A percentile compares a stretch with the other conserved stretches of the same genome.
phyloP scores from a whole-genome alignment of 2,113 vertebrate genomes.

The Natator depressus region DNA sequence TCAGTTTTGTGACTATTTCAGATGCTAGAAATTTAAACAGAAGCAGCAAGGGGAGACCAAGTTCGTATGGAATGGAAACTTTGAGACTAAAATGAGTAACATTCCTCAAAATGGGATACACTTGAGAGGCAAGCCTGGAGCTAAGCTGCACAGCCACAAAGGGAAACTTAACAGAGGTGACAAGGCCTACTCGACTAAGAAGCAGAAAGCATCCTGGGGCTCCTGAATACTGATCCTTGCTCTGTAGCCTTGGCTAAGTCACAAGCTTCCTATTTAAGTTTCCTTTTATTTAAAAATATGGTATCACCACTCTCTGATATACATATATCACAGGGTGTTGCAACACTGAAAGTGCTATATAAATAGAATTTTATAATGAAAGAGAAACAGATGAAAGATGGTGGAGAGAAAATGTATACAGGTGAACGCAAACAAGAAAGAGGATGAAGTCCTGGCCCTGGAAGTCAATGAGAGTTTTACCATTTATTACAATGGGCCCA shows the following conservation, averaged over 20 bases:
- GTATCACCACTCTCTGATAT: not conserved
- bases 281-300: conserved; percentile 22
- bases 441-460: not conserved
- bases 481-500: not conserved
- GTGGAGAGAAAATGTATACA: not conserved
- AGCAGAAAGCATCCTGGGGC: not conserved
- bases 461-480: not conserved
- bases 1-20: not conserved
- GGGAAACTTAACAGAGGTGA: conserved; percentile 36
- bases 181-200: not conserved
- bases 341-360: not conserved
- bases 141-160: conserved; percentile 24
- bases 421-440: accelerated
- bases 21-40: not conserved
- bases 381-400: not conserved
- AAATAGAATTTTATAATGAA: accelerated
- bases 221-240: not conserved
- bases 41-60: not conserved
- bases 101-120: conserved; percentile 17
- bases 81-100: conserved; percentile 36
- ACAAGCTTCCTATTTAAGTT: conserved; percentile 59
- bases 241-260: conserved; percentile 55
- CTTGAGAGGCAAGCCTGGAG: not conserved
- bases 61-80: not conserved
- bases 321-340: accelerated